Evolutionary conservation across 2,797 vertebrate genomes (phyloP), one percentile per base, ranked within the genome.

Genomic region (Pogonophryne albipinna): DNA sequence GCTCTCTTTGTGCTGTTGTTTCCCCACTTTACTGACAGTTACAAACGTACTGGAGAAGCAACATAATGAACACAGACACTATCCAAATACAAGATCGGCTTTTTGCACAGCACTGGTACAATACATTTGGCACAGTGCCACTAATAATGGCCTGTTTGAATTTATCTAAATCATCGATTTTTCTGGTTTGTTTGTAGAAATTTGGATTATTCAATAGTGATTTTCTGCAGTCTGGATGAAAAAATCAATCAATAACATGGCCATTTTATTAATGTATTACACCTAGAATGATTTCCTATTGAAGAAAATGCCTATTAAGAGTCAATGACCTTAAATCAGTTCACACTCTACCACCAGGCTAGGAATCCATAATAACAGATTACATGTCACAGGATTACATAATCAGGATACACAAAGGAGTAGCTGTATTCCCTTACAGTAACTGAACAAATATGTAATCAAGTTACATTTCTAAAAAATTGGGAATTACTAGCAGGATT

Each of bases 81-180:
- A 38, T 38, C 34, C 34, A 38, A 38, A 38, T 38, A 38, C 34
- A 38, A 41, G 11, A 31, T 10, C 23, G 4, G 56, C 56, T 71
- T 55, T n/a, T 59, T 38, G 12, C 4, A 9, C 55, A 52, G 45
- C 53, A 53, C 17, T 31, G 45, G 49, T 19, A 12, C 23, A 41
- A 31, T 20, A 47, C 19, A 66, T 44, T 52, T 45, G 59, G 74
- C 4, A 14, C 41, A 12, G 11, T 19, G 66, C 60, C 59, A 65
- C 14, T 58, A 5, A 52, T 50, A 46, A n/a, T 12, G 45, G 7
- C 4, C 45, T 38, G 61, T 61, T n/a, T 34, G 16, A 15, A 47
- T 13, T 41, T 47, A 6, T 55, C 17, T 7, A 42, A 64, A 55
- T 34, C 3, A 2, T 46, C 11, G 4, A 4, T 27, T 17, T 38